phyloP scores from a whole-genome alignment of 1,140 invertebrate species.

The Augochlora pura region DNA sequence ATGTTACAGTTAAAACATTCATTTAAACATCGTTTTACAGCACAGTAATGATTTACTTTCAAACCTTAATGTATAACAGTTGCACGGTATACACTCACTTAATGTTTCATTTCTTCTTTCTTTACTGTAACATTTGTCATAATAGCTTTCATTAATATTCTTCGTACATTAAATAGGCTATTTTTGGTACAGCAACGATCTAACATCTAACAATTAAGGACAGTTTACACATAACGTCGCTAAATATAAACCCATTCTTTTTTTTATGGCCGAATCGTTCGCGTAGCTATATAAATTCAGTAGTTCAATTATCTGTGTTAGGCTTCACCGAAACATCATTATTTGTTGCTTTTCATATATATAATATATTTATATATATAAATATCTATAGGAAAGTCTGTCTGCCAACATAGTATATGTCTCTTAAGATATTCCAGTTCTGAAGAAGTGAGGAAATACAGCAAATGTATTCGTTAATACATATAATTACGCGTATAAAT shows the following conservation, averaged over 20 bases:
- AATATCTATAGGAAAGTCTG: constrained; percentile 41
- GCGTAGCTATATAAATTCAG: constrained; percentile 54
- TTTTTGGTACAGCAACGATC: constrained; percentile 64
- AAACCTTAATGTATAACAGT: constrained; percentile 58
- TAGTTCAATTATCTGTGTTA: constrained; percentile 34
- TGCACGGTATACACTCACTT: constrained; percentile 53
- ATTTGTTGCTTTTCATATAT: constrained; percentile 26
- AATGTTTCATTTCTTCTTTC: constrained; percentile 38
- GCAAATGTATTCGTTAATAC: constrained; percentile 12
- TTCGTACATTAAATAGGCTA: constrained; percentile 57
- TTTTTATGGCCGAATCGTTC: constrained; percentile 51
- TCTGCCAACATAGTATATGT: constrained; percentile 22
- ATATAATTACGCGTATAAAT: constrained; percentile 28
- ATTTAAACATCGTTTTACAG: constrained; percentile 44
- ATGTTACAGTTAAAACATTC: constrained; percentile 46
- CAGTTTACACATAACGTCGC: constrained; percentile 59
- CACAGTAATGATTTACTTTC: constrained; percentile 50
- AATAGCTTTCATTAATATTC: constrained; percentile 51
- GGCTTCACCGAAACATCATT: constrained; percentile 39
- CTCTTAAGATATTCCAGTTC: constrained; percentile 17
- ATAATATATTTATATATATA: constrained; percentile 24
- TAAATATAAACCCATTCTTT: constrained; percentile 56
- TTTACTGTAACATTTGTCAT: constrained; percentile 57
- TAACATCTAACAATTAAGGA: constrained; percentile 66
- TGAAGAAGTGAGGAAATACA: constrained; percentile 11